These are phyloP conservation scores for Pseudopodoces humilis DNA, from an alignment of 2,113 vertebrate genomes.

Conservation along the genomic window DNA sequence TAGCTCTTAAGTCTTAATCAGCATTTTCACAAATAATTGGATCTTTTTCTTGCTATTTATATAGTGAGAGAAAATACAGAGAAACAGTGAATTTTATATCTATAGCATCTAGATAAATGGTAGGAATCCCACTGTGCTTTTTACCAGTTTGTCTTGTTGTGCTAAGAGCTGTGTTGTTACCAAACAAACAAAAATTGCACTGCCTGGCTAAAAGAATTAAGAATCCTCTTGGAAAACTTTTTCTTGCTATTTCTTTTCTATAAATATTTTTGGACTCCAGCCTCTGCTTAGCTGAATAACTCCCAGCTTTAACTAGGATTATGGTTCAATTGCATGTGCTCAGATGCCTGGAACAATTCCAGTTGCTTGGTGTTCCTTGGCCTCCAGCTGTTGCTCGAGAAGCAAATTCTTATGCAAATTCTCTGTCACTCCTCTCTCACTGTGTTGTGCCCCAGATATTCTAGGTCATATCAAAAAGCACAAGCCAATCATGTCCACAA, in stretches of 20 bases:
- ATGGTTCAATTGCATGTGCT: background rate
- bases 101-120: background rate
- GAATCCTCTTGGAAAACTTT: background rate
- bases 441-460: background rate
- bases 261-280: background rate
- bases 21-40: background rate
- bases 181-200: background rate
- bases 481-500: background rate
- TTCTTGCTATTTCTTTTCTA: background rate
- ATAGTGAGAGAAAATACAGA: background rate
- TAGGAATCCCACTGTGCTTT: background rate
- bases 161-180: background rate
- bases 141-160: background rate
- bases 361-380: background rate
- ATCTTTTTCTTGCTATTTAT: background rate
- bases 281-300: background rate
- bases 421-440: fast-evolving
- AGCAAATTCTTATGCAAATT: background rate
- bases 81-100: background rate
- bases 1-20: background rate
- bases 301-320: background rate
- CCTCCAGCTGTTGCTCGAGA: background rate
- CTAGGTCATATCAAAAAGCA: background rate
- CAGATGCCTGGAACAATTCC: background rate
- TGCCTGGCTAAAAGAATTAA: background rate